phyloP scores from a whole-genome alignment of 2,888 invertebrate species.

The Cheilosia vulpina region DNA sequence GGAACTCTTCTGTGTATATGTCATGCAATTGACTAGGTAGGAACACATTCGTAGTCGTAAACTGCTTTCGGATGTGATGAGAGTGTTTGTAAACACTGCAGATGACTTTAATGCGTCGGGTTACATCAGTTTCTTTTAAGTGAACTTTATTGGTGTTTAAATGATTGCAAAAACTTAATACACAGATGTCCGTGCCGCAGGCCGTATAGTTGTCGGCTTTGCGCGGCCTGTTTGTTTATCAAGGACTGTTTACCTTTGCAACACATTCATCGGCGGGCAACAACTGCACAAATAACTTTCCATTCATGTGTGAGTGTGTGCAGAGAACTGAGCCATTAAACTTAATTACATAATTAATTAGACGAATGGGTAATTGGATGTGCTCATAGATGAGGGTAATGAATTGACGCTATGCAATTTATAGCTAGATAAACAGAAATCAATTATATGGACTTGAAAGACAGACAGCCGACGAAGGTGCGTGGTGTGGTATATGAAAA shows the following conservation, averaged over 20 bases:
- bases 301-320: not conserved
- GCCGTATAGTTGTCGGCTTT: not conserved
- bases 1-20: not conserved
- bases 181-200: no score
- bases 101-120: not conserved
- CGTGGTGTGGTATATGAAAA: no score
- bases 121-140: not conserved
- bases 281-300: constrained; percentile 6
- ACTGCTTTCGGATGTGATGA: not conserved
- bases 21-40: not conserved
- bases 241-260: constrained; percentile 3
- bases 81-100: not conserved
- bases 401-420: constrained; percentile 14
- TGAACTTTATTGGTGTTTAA: constrained; percentile 3
- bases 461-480: not conserved
- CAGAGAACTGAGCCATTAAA: constrained; percentile 8
- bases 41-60: not conserved
- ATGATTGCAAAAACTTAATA: constrained; percentile 15
- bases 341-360: constrained; percentile 38
- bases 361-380: constrained; percentile 24
- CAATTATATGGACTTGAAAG: constrained; percentile 2
- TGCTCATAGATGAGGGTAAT: constrained; percentile 7
- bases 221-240: not conserved
- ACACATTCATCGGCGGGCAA: not conserved
- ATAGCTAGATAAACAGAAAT: constrained; percentile 19